Evolutionary conservation across 2,888 invertebrate species (phyloP), one percentile per base, ranked within the genome.

Genomic region (Brenthis daphne): DNA sequence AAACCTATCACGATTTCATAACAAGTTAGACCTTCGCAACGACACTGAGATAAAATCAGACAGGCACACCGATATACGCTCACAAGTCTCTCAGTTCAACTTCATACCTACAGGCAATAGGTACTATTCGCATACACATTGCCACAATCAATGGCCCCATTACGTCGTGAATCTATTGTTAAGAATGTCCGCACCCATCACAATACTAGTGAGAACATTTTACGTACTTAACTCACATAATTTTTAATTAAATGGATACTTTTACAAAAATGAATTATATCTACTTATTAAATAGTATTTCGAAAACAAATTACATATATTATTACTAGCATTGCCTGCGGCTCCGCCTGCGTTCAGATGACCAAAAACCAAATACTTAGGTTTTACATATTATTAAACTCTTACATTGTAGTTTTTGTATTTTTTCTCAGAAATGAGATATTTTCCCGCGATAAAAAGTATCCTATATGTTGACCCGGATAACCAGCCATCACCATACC

Each of bases 131-230:
- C 84, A 81, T 85, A 84, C 83, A 84, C 81, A 85, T 84, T 85
- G 83, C 82, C 82, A 88, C 87, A 89, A 89, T 91, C 89, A 89
- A 87, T 89, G 89, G 85, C 85, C 86, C 88, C 89, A 89, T 91
- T 92, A 87, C 85, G 86, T 86, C 84, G 86, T 86, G 84, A 85
- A 70, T 71, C 88, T 85, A 91, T 91, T 91, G 90, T 91, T 85
- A 84, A 84, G 84, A 88, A 86, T 85, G 86, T 85, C 88, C 88
- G 85, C 85, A 83, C 85, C 85, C 83, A 88, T 89, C 86, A 86
- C 87, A 89, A 89, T 87, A 82, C 85, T 77, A 82, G 82, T 84
- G 81, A 82, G 84, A 85, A 86, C 85, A 79, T 81, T 79, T 79
- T 81, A 81, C 76, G 68, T 78, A 83, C 77, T 77, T 79, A 67